Base-by-base conservation (phyloP, 1,140 invertebrate species). In the Drosophila repletoides region DNA sequence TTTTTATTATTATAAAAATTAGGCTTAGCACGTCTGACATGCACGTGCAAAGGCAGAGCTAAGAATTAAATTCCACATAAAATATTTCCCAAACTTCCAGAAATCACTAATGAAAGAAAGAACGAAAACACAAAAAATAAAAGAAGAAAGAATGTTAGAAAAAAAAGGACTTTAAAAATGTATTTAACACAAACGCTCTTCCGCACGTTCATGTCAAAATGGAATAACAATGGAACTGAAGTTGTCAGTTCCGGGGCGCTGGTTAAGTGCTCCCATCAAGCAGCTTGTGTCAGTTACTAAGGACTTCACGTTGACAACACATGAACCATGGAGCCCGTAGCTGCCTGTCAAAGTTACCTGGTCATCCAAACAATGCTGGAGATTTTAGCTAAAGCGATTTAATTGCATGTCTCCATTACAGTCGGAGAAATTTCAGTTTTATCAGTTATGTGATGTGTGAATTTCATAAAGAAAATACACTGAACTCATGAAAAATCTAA, bases 1-100 rank as follows among this genome's bases (percentile, higher is more conserved):
- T 84, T 84, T 86, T 84, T 84, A 84, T 87, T 72, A 86, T 86
- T 86, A 86, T 72, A 86, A 86, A 86, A 86, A 86, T 86, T 80
- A 66, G 72, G 75, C 75, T 86, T 76, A 87, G 60, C 40, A 19
- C 31, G 36, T 46, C 33, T 76, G 80, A 86, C 24, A 29, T 66
- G 22, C 80, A 84, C 80, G 80, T 86, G 80, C 68, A 72, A 28
- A 19, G 10, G 26, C 5, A 22, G 9, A 6, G 45, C 14, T 48
- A 31, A 12, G 51, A 66, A 67, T 61, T 14, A 45, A 52, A 17
- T 33, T 49, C 40, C 28, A 26, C 24, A n/a, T n/a, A 45, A 53
- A 46, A 46, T 46, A 22, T 28, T 46, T 6, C 15, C 1, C 33
- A 51, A 52, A 33, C 46, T 17, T 22, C 10, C 9, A 22, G 7